These are phyloP conservation scores for Lycodopsis pacificus DNA, from an alignment of 2,797 vertebrate species.

Conservation along the genomic window DNA sequence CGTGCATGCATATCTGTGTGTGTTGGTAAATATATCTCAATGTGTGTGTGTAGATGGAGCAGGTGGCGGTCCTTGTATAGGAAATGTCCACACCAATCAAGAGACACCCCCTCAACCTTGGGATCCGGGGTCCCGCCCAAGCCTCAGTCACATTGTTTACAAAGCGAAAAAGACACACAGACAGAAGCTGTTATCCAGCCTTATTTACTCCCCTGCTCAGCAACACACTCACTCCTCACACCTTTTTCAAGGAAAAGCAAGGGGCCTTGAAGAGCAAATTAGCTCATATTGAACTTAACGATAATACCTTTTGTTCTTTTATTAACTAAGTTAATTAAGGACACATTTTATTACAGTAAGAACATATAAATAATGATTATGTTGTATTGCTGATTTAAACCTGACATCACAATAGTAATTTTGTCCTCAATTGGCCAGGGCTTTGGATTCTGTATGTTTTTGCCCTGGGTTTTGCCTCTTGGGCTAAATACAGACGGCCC, in stretches of 20 bases:
- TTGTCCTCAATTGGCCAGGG: neutral
- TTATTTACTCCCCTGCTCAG: slow-evolving; percentile 78
- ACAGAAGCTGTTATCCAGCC: slow-evolving; percentile 81
- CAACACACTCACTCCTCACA: slow-evolving; percentile 47
- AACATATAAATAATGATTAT: slow-evolving; percentile 1
- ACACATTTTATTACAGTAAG: slow-evolving; percentile 1
- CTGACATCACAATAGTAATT: neutral
- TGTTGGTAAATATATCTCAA: slow-evolving; percentile 39
- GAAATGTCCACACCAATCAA: slow-evolving; percentile 85
- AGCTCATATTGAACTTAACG: slow-evolving; percentile 6
- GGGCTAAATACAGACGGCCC: neutral
- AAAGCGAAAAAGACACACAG: slow-evolving; percentile 82
- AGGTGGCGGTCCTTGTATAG: slow-evolving; percentile 77
- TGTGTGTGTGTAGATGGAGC: slow-evolving; percentile 58
- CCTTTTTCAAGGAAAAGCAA: slow-evolving; percentile 20
- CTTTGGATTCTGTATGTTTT: neutral
- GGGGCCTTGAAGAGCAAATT: slow-evolving; percentile 27
- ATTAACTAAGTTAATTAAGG: slow-evolving; percentile 19
- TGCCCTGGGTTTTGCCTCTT: neutral
- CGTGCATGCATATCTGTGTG: slow-evolving; percentile 1
- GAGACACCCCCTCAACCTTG: slow-evolving; percentile 82
- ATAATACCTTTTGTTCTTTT: slow-evolving; percentile 8
- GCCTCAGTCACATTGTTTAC: slow-evolving; percentile 69
- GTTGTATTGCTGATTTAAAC: neutral
- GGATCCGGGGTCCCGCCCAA: slow-evolving; percentile 72